Evolutionary conservation across 2,888 invertebrate species (phyloP).

Genomic region (Spicauda simplicius): DNA sequence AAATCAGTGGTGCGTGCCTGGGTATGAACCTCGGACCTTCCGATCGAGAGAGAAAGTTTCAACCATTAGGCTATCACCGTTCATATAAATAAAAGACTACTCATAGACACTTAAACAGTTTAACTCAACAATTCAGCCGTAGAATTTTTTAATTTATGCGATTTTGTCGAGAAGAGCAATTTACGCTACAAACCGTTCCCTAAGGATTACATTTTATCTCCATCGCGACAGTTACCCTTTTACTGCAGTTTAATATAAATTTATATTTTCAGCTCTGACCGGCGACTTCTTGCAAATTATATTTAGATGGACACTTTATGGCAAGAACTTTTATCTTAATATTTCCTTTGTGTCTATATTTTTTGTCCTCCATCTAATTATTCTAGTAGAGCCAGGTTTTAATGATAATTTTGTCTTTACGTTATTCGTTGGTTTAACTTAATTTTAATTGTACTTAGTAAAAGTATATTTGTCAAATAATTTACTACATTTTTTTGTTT

Average conservation of each 20-base stretch:
- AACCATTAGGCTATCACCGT: too few species aligned
- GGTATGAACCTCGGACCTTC: too few species aligned
- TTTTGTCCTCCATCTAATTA: neutral
- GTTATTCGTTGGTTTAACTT: neutral
- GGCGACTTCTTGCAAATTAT: constrained; percentile 9
- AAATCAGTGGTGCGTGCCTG: too few species aligned
- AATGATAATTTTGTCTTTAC: neutral
- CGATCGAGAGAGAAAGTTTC: too few species aligned
- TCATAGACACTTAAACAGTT: neutral
- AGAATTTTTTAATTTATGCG: constrained; percentile 22
- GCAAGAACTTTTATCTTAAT: neutral
- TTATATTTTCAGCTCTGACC: constrained; percentile 20
- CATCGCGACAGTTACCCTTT: constrained; percentile 19
- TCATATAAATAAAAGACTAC: too few species aligned
- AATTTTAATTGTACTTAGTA: neutral
- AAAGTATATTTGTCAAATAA: neutral
- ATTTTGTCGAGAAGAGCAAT: constrained; percentile 26
- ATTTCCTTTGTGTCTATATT: neutral
- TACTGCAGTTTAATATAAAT: constrained; percentile 31
- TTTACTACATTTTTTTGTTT: too few species aligned
- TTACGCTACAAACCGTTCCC: constrained; percentile 14
- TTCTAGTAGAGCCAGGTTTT: neutral
- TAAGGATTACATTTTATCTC: constrained; percentile 27
- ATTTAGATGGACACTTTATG: neutral
- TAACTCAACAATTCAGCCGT: constrained; percentile 1